phyloP scores from a whole-genome alignment of 2,797 vertebrate genomes.

The Sebastes wilsoni region DNA sequence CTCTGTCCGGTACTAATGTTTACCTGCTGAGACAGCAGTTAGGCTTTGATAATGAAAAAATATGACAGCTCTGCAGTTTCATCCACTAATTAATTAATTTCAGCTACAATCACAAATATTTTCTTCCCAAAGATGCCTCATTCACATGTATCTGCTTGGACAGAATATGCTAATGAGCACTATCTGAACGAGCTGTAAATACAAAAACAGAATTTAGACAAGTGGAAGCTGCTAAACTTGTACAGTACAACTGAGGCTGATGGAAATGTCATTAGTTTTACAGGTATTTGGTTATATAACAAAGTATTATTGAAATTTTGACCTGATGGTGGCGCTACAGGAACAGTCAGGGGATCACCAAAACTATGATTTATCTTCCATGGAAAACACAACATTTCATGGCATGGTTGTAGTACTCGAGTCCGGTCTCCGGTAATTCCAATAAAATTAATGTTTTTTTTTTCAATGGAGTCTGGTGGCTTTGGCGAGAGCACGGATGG shows the following conservation, averaged over 20 bases:
- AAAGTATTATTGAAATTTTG: no score
- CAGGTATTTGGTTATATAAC: no score
- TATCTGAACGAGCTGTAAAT: neutral
- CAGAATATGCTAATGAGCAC: neutral
- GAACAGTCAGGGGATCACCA: no score
- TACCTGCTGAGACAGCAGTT: conserved; percentile 3
- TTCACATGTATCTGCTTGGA: neutral
- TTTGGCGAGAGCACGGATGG: no score
- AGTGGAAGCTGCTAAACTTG: neutral
- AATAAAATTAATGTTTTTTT: no score
- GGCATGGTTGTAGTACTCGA: no score
- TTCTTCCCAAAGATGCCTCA: neutral
- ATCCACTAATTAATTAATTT: neutral
- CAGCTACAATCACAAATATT: neutral
- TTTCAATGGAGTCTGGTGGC: no score
- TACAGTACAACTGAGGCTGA: accelerated
- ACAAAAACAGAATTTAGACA: neutral
- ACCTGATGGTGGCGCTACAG: no score
- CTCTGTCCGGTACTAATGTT: neutral
- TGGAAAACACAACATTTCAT: no score
- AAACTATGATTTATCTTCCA: no score
- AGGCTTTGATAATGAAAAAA: neutral
- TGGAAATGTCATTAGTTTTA: no score
- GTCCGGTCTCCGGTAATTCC: no score
- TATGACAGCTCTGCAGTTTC: neutral